These are phyloP conservation scores for Caranx ignobilis DNA, from an alignment of 2,113 vertebrate species.

Conservation along the genomic window DNA sequence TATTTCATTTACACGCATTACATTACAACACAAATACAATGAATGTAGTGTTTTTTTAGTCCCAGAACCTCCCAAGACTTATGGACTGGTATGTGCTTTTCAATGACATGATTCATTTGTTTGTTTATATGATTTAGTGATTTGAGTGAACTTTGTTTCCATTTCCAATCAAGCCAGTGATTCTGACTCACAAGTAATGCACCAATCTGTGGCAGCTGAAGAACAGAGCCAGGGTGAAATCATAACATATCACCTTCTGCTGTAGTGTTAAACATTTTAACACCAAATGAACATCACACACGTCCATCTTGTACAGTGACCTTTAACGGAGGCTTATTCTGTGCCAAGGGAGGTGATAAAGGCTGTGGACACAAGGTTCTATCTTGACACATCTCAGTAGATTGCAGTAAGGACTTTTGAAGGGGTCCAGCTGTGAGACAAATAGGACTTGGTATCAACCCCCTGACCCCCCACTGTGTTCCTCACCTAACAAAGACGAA, in stretches of 20 bases:
- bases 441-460: conserved; percentile 11
- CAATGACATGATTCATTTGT: not conserved
- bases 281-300: not conserved
- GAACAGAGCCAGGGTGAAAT: not conserved
- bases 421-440: conserved; percentile 32
- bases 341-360: not conserved
- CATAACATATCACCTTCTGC: not conserved
- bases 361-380: not conserved
- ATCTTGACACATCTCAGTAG: not conserved
- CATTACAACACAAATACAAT: no score
- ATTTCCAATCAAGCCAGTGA: not conserved
- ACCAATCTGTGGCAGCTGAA: not conserved
- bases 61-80: no score
- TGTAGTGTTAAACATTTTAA: not conserved
- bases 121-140: not conserved
- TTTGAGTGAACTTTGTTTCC: not conserved
- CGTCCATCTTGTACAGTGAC: not conserved
- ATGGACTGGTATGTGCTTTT: no score
- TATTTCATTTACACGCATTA: no score
- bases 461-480: conserved; percentile 2
- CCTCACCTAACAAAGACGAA: not conserved
- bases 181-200: not conserved
- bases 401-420: conserved; percentile 16
- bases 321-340: not conserved
- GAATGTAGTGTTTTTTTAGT: no score